Conservation (phyloP, 1,140 invertebrate species). For the Drosophila kurseongensis region DNA sequence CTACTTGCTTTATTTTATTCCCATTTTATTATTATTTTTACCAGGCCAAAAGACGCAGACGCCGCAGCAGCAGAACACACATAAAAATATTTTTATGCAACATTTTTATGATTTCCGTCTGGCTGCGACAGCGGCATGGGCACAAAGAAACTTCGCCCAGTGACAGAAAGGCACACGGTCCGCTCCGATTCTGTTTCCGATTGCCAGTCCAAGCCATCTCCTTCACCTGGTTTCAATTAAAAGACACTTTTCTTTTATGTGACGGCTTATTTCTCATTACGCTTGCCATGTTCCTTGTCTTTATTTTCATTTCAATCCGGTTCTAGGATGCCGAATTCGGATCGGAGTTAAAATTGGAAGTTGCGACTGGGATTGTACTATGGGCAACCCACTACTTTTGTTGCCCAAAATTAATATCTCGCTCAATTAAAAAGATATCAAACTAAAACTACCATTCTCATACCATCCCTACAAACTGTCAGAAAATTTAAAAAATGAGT, state of each 20-base stretch:
- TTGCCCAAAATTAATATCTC: no score
- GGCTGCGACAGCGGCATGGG: conserved; percentile 51
- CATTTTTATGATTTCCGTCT: conserved; percentile 83
- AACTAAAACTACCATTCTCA: no score
- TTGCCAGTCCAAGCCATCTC: conserved; percentile 42
- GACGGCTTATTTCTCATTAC: conserved; percentile 77
- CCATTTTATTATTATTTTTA: conserved; percentile 80
- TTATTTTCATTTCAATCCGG: conserved; percentile 43
- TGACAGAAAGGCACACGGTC: conserved; percentile 25
- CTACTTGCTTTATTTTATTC: conserved; percentile 76
- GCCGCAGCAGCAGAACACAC: conserved; percentile 47
- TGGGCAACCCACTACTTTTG: no score
- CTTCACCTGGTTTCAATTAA: conserved; percentile 81
- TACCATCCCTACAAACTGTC: no score
- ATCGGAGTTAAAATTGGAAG: conserved; percentile 31
- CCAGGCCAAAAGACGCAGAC: conserved; percentile 53
- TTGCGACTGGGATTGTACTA: conserved; percentile 27
- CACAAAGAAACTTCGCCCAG: conserved; percentile 26
- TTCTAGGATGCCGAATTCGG: conserved; percentile 19
- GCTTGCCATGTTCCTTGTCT: conserved; percentile 46
- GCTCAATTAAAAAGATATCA: no score
- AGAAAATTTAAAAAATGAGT: no score
- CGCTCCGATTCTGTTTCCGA: conserved; percentile 15
- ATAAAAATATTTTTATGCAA: conserved; percentile 81
- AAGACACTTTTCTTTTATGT: conserved; percentile 75